Evolutionary conservation across 2,888 invertebrate species (phyloP), one percentile per base, ranked within the genome.

Genomic region (Petrolisthes cinctipes): DNA sequence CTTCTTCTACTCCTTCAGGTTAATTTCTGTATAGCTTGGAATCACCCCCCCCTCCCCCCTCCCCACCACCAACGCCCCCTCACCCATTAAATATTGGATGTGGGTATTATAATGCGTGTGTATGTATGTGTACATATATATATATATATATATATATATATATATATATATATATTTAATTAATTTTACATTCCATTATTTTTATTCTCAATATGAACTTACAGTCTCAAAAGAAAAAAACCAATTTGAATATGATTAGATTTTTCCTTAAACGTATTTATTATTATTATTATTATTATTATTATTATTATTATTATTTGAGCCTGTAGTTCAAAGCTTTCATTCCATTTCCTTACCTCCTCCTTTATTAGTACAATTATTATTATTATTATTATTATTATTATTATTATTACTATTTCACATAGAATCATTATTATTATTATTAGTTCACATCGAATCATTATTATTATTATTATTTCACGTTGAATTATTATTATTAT

Each of bases 281-380:
- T 17, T 76, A 4, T 76, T 20, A 23, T 20, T 23, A 51, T 76
- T 20, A 76, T 23, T 7, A 76, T 76, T 20, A 76, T 76, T 1
- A 76, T 76, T 76, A 11, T 76, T 76, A 76, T 76, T 20, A 76
- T 76, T 80, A 79, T 23, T 4, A n/a, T n/a, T n/a, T n/a, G n/a
- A n/a, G n/a, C n/a, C n/a, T n/a, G n/a, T n/a, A n/a, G n/a, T n/a
- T n/a, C n/a, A n/a, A n/a, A n/a, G n/a, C n/a, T n/a, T n/a, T n/a
- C n/a, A n/a, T n/a, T 75, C n/a, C 6, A 14, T 75, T 14, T 75
- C 20, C 7, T 75, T 75, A 75, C 23, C 7, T 20, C 23, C 23
- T 20, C 23, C 23, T 20, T 20, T 75, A 75, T 75, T 23, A 75
- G 7, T 75, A 75, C n/a, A 17, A 75, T 75, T 75, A 75, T 20